phyloP scores from a whole-genome alignment of 2,113 vertebrate genomes.

The Podocnemis expansa region DNA sequence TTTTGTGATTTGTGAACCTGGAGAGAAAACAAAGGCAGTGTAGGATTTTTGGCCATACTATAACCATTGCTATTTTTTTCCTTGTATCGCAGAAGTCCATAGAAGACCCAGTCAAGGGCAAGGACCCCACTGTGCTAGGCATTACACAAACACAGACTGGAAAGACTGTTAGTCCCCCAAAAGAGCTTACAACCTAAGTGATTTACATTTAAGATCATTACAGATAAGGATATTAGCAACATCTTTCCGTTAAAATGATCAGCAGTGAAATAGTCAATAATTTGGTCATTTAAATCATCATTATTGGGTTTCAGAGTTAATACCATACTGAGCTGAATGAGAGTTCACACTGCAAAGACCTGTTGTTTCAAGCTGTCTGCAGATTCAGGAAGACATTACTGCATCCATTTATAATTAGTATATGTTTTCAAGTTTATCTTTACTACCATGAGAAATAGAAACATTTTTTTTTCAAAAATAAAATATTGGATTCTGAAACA shows the following conservation, averaged over 20 bases:
- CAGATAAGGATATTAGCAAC: background rate
- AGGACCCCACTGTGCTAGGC: background rate
- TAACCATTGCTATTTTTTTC: background rate
- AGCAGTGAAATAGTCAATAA: background rate
- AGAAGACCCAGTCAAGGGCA: background rate
- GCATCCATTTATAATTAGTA: background rate
- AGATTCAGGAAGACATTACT: background rate
- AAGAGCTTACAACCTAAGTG: background rate
- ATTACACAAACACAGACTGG: background rate
- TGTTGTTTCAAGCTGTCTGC: background rate
- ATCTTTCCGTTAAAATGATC: background rate
- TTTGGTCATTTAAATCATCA: background rate
- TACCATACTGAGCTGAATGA: accelerated
- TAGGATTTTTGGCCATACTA: constrained; percentile 5
- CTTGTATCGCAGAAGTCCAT: background rate
- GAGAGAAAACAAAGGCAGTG: background rate
- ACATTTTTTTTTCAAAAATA: background rate
- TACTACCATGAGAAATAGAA: background rate
- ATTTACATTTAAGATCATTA: background rate
- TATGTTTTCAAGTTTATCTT: background rate
- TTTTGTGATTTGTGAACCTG: background rate
- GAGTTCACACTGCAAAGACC: background rate
- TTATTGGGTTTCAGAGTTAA: constrained; percentile 11
- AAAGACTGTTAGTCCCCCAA: background rate
- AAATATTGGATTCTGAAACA: background rate